These are phyloP conservation scores for Eleutherodactylus coqui DNA, from an alignment of 2,797 vertebrate species.

Conservation along the genomic window DNA sequence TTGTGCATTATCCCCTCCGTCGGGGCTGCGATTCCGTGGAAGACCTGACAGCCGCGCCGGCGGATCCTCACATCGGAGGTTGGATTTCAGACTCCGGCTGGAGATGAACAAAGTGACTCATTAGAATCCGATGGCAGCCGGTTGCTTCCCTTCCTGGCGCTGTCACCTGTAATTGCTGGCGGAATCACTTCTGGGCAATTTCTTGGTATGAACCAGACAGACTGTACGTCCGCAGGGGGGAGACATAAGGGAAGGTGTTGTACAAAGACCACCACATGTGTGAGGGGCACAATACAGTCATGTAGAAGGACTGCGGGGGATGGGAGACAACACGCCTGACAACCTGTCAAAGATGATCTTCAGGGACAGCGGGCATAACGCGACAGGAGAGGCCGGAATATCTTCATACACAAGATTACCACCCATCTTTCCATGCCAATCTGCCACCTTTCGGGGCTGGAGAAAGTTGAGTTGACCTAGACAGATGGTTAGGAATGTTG, in stretches of 20 bases:
- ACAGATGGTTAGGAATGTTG: too few relatives aligned
- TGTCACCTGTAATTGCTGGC: not conserved
- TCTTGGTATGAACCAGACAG: not conserved
- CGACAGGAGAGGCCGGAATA: too few relatives aligned
- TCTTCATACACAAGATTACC: too few relatives aligned
- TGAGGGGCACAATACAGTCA: not conserved
- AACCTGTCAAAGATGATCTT: not conserved
- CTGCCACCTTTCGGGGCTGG: too few relatives aligned
- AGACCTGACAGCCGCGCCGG: constrained; percentile 11
- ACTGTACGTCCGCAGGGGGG: not conserved
- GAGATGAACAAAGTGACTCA: not conserved
- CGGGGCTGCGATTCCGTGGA: not conserved
- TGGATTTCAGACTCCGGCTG: not conserved
- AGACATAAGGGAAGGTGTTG: not conserved
- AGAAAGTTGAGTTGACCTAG: too few relatives aligned
- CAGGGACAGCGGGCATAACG: not conserved
- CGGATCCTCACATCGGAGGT: not conserved
- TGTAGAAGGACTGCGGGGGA: not conserved
- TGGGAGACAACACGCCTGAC: not conserved
- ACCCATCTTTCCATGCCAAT: too few relatives aligned
- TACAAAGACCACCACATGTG: not conserved
- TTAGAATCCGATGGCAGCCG: not conserved
- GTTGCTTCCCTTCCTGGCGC: not conserved
- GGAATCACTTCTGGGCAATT: not conserved
- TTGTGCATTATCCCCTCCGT: constrained; percentile 10